Percentiles rank a stretch among this genome's conserved stretches.
Conservation (phyloP, 2,113 vertebrate genomes). For the Rhombomys opimus region DNA sequence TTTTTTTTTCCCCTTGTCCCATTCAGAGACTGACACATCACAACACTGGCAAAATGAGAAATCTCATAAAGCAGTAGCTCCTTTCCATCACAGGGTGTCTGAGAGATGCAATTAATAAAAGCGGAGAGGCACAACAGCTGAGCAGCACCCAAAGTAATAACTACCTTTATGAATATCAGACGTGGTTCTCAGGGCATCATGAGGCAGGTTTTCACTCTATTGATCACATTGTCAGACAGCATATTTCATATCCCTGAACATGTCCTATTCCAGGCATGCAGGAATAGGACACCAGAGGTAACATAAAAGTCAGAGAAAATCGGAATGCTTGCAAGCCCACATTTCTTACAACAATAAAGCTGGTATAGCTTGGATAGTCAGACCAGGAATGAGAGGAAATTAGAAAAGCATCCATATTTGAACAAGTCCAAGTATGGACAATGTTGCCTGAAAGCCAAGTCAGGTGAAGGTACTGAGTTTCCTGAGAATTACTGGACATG, state of each 20-base stretch:
- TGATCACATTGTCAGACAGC: constrained; percentile 75
- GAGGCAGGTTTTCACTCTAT: constrained; percentile 49
- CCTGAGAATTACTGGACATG: not conserved
- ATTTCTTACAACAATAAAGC: constrained; percentile 10
- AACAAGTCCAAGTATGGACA: not conserved
- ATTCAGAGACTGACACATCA: constrained; percentile 60
- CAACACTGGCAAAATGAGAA: constrained; percentile 68
- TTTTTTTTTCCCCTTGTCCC: not conserved
- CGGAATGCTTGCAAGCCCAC: not conserved
- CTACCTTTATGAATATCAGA: constrained; percentile 76
- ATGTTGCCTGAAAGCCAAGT: not conserved
- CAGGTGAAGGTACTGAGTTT: not conserved
- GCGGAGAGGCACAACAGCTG: not conserved
- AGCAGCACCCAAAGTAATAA: constrained; percentile 73
- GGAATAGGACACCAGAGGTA: constrained; percentile 45
- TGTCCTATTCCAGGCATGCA: constrained; percentile 19
- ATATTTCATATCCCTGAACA: constrained; percentile 69
- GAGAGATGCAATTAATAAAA: constrained; percentile 79
- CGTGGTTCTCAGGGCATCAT: constrained; percentile 17
- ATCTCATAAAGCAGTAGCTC: constrained; percentile 73
- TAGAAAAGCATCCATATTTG: not conserved
- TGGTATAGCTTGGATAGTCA: not conserved
- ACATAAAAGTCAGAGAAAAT: constrained; percentile 66
- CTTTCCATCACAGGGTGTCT: constrained; percentile 32
- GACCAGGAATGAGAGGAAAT: not conserved